These are phyloP conservation scores for Cladorhizidae sp. DNA, from an alignment of 37 sponge, comb jelly and placozoan genomes.

Conservation along the genomic window DNA sequence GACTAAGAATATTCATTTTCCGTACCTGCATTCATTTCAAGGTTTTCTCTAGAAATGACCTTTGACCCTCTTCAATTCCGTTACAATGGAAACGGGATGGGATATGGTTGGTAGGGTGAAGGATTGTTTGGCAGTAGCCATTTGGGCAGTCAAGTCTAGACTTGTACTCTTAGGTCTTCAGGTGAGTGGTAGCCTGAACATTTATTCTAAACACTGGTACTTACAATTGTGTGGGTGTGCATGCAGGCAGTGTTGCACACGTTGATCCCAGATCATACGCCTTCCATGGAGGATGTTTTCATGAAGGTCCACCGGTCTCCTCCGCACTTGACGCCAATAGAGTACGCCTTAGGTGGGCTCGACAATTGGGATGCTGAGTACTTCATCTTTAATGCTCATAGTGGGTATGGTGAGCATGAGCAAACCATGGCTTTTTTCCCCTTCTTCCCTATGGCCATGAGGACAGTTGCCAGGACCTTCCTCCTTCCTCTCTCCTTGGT, in stretches of 20 bases:
- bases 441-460: constrained; percentile 73
- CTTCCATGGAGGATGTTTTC: constrained; percentile 77
- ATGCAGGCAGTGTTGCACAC: constrained; percentile 46
- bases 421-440: constrained; percentile 95
- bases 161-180: constrained; percentile 26
- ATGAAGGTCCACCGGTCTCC: constrained; percentile 45
- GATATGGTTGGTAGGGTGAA: background rate
- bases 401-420: constrained; percentile 81
- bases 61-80: background rate
- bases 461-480: constrained; percentile 33
- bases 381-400: constrained; percentile 79
- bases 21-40: no score
- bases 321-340: constrained; percentile 41
- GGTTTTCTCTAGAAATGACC: background rate
- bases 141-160: constrained; percentile 36
- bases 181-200: constrained; percentile 4
- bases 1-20: no score
- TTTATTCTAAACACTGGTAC: background rate
- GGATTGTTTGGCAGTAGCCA: constrained; percentile 21
- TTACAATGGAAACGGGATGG: background rate
- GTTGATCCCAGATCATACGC: constrained; percentile 79
- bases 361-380: constrained; percentile 96
- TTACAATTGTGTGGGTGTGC: background rate
- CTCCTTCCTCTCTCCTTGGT: constrained; percentile 45
- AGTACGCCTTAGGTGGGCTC: constrained; percentile 64